Conservation (phyloP, 2,113 vertebrate species). For the Tragelaphus scriptus region DNA sequence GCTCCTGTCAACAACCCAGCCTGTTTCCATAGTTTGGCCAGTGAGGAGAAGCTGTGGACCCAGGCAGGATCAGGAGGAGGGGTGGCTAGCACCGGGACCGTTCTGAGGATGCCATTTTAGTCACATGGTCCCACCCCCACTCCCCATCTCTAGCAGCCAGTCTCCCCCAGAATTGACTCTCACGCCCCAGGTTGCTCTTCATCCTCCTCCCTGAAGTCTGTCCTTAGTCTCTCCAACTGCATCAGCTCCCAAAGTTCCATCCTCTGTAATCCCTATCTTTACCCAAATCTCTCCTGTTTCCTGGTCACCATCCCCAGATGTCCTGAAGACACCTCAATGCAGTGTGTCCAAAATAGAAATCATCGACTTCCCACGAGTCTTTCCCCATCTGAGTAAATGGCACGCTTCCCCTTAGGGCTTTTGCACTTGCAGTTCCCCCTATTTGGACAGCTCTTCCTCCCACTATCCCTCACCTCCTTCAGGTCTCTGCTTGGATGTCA, state of each 20-base stretch:
- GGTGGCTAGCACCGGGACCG: neutral
- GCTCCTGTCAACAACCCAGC: neutral
- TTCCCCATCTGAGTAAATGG: conserved; percentile 56
- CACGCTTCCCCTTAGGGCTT: conserved; percentile 43
- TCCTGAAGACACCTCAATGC: conserved; percentile 64
- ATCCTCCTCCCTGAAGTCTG: neutral
- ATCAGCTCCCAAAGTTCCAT: neutral
- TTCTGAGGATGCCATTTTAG: neutral
- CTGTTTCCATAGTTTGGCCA: neutral
- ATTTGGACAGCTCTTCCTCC: conserved; percentile 11
- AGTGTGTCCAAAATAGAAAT: conserved; percentile 66
- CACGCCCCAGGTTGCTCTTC: neutral
- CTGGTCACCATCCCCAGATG: conserved; percentile 51
- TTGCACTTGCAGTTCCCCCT: conserved; percentile 36
- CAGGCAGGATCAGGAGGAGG: neutral
- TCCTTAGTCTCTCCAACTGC: neutral
- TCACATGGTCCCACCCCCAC: neutral
- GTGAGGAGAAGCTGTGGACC: neutral
- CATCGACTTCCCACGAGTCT: conserved; percentile 43
- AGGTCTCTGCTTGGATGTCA: conserved; percentile 9
- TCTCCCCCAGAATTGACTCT: neutral
- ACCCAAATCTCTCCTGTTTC: conserved; percentile 18
- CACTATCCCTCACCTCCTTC: neutral
- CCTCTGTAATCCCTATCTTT: conserved; percentile 26
- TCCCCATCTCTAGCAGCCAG: neutral